Evolutionary conservation across 1,140 invertebrate species (phyloP), one percentile per base, ranked within the genome.

Genomic region (Hylaeus anthracinus): DNA sequence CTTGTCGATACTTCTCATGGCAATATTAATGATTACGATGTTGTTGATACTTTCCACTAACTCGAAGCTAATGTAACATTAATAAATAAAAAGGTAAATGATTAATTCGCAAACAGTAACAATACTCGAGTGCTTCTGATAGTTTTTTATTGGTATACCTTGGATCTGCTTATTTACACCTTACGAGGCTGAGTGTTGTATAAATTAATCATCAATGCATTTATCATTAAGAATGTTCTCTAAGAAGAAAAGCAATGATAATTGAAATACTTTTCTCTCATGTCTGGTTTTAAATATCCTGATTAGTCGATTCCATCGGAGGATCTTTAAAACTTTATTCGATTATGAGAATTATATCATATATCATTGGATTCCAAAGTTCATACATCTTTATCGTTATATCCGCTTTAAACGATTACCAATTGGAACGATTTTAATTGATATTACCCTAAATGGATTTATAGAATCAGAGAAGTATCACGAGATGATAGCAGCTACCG

Each of bases 391-490:
- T 88, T 87, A 87, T 87, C 86, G 86, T 87, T 87, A 86, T 73
- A 87, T 86, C 73, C 85, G 86, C 85, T 86, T 64, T 45, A 81
- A 64, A 77, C 51, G 55, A 69, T 80, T 15, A 55, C 64, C 15
- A 85, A 26, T 61, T 61, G 67, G 39, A 73, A 70, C 56, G 37
- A 60, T 67, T 72, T 56, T 79, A 75, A 81, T 76, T 76, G 63
- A 84, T 73, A 58, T 82, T 5, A 26, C 51, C 10, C 43, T 76
- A 48, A 72, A 78, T 85, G 70, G 72, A 82, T 88, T 94, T 94
- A 66, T 95, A 97, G 97, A 97, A 83, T 97, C 96, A 82, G 96
- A 97, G 90, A 97, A 97, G 90, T 96, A 96, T 88, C 94, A 95
- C 58, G 96, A 96, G 91, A 96, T 97, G 94, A 94, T 95, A 86